These are phyloP conservation scores for Anastrepha ludens DNA, from an alignment of 1,140 invertebrate genomes.

Conservation along the genomic window DNA sequence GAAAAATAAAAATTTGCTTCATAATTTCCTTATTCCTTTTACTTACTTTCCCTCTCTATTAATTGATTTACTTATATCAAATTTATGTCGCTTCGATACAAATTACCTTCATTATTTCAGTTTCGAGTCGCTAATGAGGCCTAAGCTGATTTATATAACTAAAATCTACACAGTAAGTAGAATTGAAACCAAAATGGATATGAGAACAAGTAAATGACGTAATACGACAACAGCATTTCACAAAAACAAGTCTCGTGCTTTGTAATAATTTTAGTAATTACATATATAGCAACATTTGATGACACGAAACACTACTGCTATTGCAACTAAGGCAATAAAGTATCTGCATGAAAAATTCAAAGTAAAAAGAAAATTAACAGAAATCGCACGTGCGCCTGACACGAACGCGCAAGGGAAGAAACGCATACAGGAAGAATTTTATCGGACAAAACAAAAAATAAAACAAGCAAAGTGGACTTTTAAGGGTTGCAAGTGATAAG, in stretches of 20 bases:
- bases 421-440: not conserved
- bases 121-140: too few relatives aligned
- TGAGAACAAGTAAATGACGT: not conserved
- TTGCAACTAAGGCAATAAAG: not conserved
- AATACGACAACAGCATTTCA: not conserved
- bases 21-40: too few relatives aligned
- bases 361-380: not conserved
- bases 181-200: not conserved
- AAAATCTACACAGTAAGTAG: not conserved
- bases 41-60: too few relatives aligned
- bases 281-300: slow-evolving; percentile 9
- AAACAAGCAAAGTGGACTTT: not conserved
- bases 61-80: too few relatives aligned
- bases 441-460: not conserved
- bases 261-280: not conserved
- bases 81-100: too few relatives aligned
- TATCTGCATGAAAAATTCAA: not conserved
- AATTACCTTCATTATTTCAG: too few relatives aligned
- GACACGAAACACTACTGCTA: not conserved
- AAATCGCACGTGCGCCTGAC: not conserved
- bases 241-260: not conserved
- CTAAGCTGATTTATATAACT: not conserved
- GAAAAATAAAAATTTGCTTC: too few relatives aligned
- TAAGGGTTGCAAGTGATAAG: slow-evolving; percentile 18
- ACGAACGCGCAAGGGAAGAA: not conserved